Evolutionary conservation across 1,140 invertebrate species (phyloP), one percentile per base, ranked within the genome.

Genomic region (Pomacea maculata): DNA sequence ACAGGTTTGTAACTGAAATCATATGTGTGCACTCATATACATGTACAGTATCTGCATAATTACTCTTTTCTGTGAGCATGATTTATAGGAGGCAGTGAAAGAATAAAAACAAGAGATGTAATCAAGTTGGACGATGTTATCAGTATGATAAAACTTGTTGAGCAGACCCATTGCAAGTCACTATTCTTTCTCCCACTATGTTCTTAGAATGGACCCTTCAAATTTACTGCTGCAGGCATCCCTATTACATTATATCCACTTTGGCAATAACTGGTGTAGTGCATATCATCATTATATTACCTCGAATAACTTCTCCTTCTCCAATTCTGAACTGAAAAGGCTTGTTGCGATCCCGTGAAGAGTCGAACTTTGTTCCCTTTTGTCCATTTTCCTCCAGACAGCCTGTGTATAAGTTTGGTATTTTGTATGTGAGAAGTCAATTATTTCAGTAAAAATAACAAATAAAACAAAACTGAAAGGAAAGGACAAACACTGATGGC

Each of bases 321-420:
- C 89, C 90, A 76, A 91, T 81, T 29, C 81, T 83, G 75, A 90
- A 91, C 81, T 86, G 70, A 82, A 91, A 90, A 67, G 87, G 87
- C 68, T 85, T 85, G 14, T 84, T 84, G 64, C 88, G 83, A 75
- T 90, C 88, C 75, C 86, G 73, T 25, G 89, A 90, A 61, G 88
- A 89, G 83, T 91, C 90, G 86, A 91, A 89, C 78, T 90, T 88
- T 61, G 84, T 88, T 25, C 89, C 89, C 57, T 61, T 61, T 61
- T 61, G 0, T 8, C 57, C 57, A 61, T 61, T 61, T 61, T 61
- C 4, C 15, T 61, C 57, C 57, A 61, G 57, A 61, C 57, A 61
- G 15, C 57, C 57, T 61, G 9, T 17, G 34, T 6, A 45, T 45
- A 45, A 45, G 88, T 89, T 80, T 54, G 65, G 57, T 3, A 90